Conservation (phyloP, 2,113 vertebrate species). For the Riparia riparia region DNA sequence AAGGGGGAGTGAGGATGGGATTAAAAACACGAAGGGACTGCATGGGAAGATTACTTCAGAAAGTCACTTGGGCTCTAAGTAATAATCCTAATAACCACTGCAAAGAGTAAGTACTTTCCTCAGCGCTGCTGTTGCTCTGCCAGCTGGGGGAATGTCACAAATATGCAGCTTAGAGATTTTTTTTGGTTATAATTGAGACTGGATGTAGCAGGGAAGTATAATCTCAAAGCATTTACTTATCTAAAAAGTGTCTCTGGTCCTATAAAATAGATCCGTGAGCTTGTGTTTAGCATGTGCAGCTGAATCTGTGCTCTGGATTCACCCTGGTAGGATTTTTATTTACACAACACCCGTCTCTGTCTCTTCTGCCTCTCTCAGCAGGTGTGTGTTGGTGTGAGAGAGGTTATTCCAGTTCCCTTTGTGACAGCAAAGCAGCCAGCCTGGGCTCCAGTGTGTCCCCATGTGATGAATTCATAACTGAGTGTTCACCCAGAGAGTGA, state of each 20-base stretch:
- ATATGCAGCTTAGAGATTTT: conserved; percentile 9
- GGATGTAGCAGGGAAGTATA: not conserved
- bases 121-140: not conserved
- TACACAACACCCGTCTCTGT: not conserved
- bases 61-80: conserved; percentile 41
- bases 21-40: conserved; percentile 48
- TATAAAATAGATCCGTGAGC: not conserved
- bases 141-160: conserved; percentile 29
- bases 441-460: not conserved
- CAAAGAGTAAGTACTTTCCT: conserved; percentile 40
- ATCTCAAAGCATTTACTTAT: conserved; percentile 34
- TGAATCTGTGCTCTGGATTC: not conserved
- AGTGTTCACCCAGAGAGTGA: not conserved
- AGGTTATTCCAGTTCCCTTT: not conserved
- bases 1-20: not conserved
- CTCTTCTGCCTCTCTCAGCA: not conserved
- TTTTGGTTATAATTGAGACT: conserved; percentile 30
- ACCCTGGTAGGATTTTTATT: not conserved
- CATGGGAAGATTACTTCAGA: conserved; percentile 11
- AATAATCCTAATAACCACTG: conserved; percentile 62
- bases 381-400: not conserved
- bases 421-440: not conserved
- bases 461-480: not conserved
- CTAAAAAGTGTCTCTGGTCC: not conserved
- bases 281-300: not conserved